Percentiles rank a stretch among this genome's conserved stretches.
Conservation (phyloP, 2,797 vertebrate genomes). For the Semaprochilodus insignis region DNA sequence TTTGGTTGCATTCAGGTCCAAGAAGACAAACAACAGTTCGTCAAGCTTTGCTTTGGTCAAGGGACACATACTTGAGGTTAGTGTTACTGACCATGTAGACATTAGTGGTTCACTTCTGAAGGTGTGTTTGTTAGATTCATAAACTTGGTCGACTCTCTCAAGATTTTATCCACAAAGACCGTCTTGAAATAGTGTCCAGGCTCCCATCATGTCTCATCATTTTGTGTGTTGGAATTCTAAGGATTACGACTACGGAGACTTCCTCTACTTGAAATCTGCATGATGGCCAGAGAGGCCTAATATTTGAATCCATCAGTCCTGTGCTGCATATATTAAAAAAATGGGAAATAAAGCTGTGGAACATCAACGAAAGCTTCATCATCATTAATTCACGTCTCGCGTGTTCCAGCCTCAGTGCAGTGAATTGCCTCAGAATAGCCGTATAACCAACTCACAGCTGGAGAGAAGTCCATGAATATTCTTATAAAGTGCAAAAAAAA, state of each 20-base stretch:
- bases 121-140: slow-evolving; percentile 20
- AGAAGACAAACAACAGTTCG: not conserved
- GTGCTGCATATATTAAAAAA: slow-evolving; percentile 2
- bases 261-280: not conserved
- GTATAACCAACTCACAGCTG: not conserved
- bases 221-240: slow-evolving; percentile 12
- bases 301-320: slow-evolving; percentile 13
- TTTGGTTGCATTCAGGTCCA: slow-evolving; percentile 21
- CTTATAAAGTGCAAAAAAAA: slow-evolving; percentile 44
- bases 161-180: not conserved
- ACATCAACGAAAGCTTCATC: slow-evolving; percentile 11
- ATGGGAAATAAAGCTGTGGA: slow-evolving; percentile 12
- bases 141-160: not conserved
- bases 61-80: slow-evolving; percentile 4
- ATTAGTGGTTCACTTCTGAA: not conserved
- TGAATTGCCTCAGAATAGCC: not conserved
- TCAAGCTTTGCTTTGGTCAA: slow-evolving; percentile 26
- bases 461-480: slow-evolving; percentile 28
- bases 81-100: slow-evolving; percentile 12
- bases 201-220: not conserved
- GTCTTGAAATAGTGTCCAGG: not conserved
- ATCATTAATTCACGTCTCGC: slow-evolving; percentile 32
- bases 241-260: not conserved
- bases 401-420: slow-evolving; percentile 2
- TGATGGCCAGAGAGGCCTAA: slow-evolving; percentile 3